Percentiles rank a stretch among this genome's conserved stretches.
Evolutionary conservation across 2,797 vertebrate genomes (phyloP).

Genomic region (Gymnoscopelus microlampas): DNA sequence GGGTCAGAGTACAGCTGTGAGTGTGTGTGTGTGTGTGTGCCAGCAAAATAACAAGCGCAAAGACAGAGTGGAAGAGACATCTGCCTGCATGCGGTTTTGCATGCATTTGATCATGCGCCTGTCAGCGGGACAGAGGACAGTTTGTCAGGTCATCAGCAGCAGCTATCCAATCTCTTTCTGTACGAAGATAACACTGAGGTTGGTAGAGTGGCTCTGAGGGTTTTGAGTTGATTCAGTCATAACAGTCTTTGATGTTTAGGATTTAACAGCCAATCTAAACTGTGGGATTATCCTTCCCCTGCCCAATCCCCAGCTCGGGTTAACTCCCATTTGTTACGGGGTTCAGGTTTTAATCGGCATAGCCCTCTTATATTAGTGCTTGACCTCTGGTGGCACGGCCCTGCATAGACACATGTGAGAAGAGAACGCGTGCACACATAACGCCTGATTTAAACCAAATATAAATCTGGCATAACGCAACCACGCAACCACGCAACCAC

Average conservation of each 20-base stretch:
- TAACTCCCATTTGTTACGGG: conserved; percentile 62
- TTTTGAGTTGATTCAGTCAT: conserved; percentile 48
- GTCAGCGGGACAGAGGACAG: conserved; percentile 46
- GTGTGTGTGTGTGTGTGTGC: conserved; percentile 28
- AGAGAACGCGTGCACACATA: not conserved
- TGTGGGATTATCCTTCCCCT: conserved; percentile 64
- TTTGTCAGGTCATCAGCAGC: conserved; percentile 61
- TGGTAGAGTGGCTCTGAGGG: conserved; percentile 37
- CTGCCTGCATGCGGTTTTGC: conserved; percentile 15
- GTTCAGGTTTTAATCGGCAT: conserved; percentile 56
- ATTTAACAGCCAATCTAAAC: conserved; percentile 55
- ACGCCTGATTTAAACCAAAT: not conserved
- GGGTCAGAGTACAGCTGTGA: not conserved
- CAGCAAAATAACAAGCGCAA: conserved; percentile 24
- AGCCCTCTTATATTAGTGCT: conserved; percentile 41
- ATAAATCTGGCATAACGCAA: no score
- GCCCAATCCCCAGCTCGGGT: conserved; percentile 52
- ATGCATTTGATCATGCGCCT: conserved; percentile 48
- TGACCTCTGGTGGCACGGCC: conserved; percentile 23
- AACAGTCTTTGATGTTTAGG: conserved; percentile 63
- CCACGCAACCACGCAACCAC: no score
- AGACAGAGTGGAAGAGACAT: conserved; percentile 35
- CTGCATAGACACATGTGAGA: conserved; percentile 17
- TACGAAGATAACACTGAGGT: conserved; percentile 15
- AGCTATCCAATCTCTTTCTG: conserved; percentile 29